phyloP scores from a whole-genome alignment of 37 sponge, comb jelly and placozoan species.

The Spongilla lacustris region DNA sequence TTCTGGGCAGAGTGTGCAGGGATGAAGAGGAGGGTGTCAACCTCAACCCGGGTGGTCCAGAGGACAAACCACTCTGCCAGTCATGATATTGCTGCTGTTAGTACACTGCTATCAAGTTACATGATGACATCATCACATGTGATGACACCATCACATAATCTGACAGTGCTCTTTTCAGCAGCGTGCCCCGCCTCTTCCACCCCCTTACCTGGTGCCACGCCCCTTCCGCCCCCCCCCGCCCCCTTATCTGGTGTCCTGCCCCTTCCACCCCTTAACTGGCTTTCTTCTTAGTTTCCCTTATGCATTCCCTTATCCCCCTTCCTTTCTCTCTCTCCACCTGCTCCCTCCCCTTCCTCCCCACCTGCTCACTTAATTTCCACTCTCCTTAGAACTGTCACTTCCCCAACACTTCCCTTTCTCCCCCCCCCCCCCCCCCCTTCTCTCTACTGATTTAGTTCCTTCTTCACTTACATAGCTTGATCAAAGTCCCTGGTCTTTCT shows the following conservation, averaged over 20 bases:
- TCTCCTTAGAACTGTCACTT: too few relatives aligned
- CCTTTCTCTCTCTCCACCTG: background rate
- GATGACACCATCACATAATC: constrained; percentile 1
- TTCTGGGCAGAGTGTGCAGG: too few relatives aligned
- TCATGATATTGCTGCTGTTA: constrained; percentile 25
- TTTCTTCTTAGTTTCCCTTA: too few relatives aligned
- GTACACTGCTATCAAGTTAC: constrained; percentile 30
- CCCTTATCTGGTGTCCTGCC: too few relatives aligned
- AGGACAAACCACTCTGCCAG: background rate
- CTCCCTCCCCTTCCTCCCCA: background rate
- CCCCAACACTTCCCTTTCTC: background rate
- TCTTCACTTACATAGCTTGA: constrained; percentile 54
- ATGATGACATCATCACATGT: too few relatives aligned
- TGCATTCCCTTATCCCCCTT: too few relatives aligned
- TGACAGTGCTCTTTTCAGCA: constrained; percentile 37
- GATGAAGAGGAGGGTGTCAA: background rate
- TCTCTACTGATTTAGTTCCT: too few relatives aligned
- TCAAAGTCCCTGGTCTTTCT: constrained; percentile 28
- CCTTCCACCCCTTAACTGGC: too few relatives aligned
- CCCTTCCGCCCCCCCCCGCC: too few relatives aligned
- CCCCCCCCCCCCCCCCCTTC: background rate
- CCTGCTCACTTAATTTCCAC: background rate
- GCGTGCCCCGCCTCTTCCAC: too few relatives aligned
- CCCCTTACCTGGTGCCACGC: too few relatives aligned
- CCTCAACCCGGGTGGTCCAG: background rate